Base-by-base conservation (phyloP, 2,888 invertebrate genomes). In the Thecocarcelia acutangulata region DNA sequence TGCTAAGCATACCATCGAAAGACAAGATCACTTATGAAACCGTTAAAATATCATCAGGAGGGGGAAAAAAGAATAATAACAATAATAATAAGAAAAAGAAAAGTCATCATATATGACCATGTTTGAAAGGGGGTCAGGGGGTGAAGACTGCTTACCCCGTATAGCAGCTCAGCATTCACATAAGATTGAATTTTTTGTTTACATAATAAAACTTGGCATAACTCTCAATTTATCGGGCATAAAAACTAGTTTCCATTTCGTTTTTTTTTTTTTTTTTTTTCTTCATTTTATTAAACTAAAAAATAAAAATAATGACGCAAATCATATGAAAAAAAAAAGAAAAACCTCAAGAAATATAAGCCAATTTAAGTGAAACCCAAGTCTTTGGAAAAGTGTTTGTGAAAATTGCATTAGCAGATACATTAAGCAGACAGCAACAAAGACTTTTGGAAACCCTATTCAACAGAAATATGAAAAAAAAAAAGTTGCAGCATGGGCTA, bases 21-120 rank as follows among this genome's bases (percentile, higher is more conserved):
- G 52, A 72, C 82, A 82, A 82, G 84, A 83, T 83, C 83, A 85
- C 63, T 83, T 72, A 72, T 50, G 78, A 80, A 80, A 84, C 72
- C 44, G 15, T 42, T 12, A 3, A 15, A 40, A 59, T 56, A 44
- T 66, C 13, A 40, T 70, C 1, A 17, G 33, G 33, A 8, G 8
- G 33, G 9, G 33, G 33, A 3, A 33, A n/a, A 3, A 13, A 24
- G 19, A 28, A 28, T 2, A 19, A 19, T 37, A 9, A 13, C n/a
- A 44, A 42, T 17, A 19, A 11, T 0, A 28, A 1, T 12, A 24
- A 19, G 42, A 24, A 72, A 76, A 58, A 61, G 64, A 78, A 79
- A 77, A 75, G 69, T 66, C 69, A 66, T 58, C 58, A 28, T 46
- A 56, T 56, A 59, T 13, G 13, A 63, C 48, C 11, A 19, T 15